phyloP scores from a whole-genome alignment of 2,113 vertebrate genomes.

The Petroica traversi region DNA sequence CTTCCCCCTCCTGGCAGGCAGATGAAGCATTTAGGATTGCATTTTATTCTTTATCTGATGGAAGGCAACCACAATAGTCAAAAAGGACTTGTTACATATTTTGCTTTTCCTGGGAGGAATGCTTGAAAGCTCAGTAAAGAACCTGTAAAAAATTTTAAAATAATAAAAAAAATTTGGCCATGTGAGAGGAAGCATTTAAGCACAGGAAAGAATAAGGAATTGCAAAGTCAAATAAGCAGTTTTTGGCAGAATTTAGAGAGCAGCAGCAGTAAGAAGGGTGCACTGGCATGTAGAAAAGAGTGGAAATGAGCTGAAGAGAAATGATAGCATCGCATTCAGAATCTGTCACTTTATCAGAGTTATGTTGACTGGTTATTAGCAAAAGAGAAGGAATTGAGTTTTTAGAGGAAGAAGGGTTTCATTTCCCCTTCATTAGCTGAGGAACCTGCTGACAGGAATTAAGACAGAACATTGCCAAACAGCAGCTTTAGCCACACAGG shows the following conservation, averaged over 20 bases:
- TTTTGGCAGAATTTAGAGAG: background rate
- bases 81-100: background rate
- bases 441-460: constrained; percentile 8
- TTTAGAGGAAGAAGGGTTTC: constrained; percentile 7
- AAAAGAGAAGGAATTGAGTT: constrained; percentile 10
- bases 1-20: background rate
- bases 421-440: constrained; percentile 21
- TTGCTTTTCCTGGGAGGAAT: background rate
- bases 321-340: background rate
- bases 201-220: background rate
- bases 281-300: background rate
- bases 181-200: background rate
- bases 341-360: background rate
- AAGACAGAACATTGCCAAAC: background rate
- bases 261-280: background rate
- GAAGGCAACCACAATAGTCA: background rate
- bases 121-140: background rate
- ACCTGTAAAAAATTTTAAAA: background rate
- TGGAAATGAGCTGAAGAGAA: background rate
- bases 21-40: background rate
- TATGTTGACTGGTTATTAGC: background rate
- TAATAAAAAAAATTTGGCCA: background rate
- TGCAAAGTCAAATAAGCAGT: background rate
- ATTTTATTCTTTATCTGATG: background rate
- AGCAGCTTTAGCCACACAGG: background rate